phyloP scores from a whole-genome alignment of 92 coral and sea anemone genomes.

The Parazoanthus darwini region DNA sequence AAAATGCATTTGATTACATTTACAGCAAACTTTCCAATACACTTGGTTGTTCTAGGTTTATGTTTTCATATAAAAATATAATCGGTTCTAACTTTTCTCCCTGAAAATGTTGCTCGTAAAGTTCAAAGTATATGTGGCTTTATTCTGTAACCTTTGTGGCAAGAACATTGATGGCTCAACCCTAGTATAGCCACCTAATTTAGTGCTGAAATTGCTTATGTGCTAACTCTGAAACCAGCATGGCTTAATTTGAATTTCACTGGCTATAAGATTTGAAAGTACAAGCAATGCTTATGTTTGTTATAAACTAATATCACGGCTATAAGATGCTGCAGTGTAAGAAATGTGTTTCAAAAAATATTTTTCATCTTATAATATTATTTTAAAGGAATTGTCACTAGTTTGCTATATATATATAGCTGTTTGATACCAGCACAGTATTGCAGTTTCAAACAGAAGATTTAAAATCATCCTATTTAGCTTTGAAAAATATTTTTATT shows the following conservation, averaged over 20 bases:
- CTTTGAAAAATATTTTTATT: conserved; percentile 20
- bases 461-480: conserved; percentile 16
- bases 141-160: neutral
- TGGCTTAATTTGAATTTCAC: conserved; percentile 8
- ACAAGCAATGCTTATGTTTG: neutral
- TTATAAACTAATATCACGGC: neutral
- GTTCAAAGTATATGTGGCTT: neutral
- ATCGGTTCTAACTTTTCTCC: neutral
- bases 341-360: neutral
- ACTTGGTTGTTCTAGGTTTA: neutral
- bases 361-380: no score
- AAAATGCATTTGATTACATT: conserved; percentile 24
- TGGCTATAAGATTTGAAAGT: neutral
- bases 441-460: neutral
- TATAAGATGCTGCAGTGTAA: neutral
- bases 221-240: conserved; percentile 5
- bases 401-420: neutral
- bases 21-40: neutral
- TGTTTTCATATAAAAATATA: no score
- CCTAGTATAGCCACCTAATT: neutral
- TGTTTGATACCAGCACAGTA: neutral
- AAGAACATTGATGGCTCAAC: neutral
- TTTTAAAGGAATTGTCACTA: neutral
- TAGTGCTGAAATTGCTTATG: neutral
- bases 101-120: neutral